phyloP scores from a whole-genome alignment of 2,797 vertebrate genomes.

The Lepilemur septentrionalis region DNA sequence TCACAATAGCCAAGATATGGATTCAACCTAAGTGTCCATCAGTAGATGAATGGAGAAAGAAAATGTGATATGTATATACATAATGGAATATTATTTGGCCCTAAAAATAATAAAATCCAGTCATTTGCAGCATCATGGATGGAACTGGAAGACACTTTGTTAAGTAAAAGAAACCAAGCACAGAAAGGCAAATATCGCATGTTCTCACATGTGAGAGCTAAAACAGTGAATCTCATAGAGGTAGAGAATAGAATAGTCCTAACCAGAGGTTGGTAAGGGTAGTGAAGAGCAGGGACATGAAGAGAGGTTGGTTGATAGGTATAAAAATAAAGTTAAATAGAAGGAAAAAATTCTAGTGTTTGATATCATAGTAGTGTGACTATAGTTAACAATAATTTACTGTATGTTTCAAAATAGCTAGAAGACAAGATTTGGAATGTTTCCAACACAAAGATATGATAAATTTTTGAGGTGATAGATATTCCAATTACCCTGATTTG shows the following conservation, averaged over 20 bases:
- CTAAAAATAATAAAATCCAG: not conserved
- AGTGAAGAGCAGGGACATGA: not conserved
- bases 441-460: not conserved
- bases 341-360: not conserved
- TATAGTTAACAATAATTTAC: not conserved
- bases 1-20: not conserved
- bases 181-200: not conserved
- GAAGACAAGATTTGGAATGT: not conserved
- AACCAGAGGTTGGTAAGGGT: not conserved
- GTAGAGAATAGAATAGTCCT: not conserved
- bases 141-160: not conserved
- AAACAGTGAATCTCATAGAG: not conserved
- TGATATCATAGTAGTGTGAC: not conserved
- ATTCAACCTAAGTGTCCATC: not conserved
- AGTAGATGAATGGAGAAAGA: not conserved
- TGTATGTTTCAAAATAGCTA: not conserved
- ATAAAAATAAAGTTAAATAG: not conserved
- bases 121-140: not conserved
- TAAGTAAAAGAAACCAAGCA: not conserved
- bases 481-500: not conserved
- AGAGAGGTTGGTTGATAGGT: not conserved
- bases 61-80: not conserved
- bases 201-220: not conserved
- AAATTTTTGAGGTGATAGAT: not conserved
- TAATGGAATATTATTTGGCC: not conserved